These are phyloP conservation scores for Pygmarrhopalites habei DNA, from an alignment of 1,140 invertebrate species.

Conservation along the genomic window DNA sequence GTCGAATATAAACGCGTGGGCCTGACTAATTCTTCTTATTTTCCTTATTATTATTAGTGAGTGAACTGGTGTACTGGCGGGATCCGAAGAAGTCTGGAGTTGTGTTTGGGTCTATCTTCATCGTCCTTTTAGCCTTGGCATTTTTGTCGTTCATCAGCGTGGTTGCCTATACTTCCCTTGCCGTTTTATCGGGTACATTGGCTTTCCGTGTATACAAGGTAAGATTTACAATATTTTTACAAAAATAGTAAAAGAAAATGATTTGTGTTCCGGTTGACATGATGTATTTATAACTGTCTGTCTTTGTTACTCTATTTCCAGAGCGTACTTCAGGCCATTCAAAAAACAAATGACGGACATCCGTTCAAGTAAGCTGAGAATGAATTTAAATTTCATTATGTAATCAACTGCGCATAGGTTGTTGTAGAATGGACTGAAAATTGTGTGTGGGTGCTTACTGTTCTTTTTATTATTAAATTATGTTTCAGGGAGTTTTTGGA, in stretches of 20 bases:
- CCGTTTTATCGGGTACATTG: conserved; percentile 72
- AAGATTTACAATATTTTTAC: too few relatives aligned
- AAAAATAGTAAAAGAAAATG: too few relatives aligned
- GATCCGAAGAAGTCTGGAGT: conserved; percentile 87
- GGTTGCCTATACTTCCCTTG: conserved; percentile 79
- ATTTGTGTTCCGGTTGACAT: too few relatives aligned
- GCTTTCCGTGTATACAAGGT: conserved; percentile 94
- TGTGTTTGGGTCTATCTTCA: conserved; percentile 78
- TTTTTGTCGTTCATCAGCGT: conserved; percentile 94
- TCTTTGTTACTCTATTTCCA: too few relatives aligned
- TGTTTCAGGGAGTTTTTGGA: conserved; percentile 78
- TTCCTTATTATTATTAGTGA: conserved; percentile 55
- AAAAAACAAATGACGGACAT: conserved; percentile 94
- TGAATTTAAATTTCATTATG: neutral
- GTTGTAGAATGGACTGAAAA: too few relatives aligned
- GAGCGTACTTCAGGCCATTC: conserved; percentile 87
- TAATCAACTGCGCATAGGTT: too few relatives aligned
- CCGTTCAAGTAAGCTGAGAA: conserved; percentile 79
- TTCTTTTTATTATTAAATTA: too few relatives aligned
- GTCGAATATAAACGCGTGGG: too few relatives aligned
- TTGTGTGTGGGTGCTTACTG: too few relatives aligned
- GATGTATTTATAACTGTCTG: too few relatives aligned
- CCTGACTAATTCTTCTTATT: too few relatives aligned
- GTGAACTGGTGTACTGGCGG: conserved; percentile 93
- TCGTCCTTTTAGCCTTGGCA: conserved; percentile 81